These are phyloP conservation scores for Lagodon rhomboides DNA, from an alignment of 2,797 vertebrate genomes.

Conservation along the genomic window DNA sequence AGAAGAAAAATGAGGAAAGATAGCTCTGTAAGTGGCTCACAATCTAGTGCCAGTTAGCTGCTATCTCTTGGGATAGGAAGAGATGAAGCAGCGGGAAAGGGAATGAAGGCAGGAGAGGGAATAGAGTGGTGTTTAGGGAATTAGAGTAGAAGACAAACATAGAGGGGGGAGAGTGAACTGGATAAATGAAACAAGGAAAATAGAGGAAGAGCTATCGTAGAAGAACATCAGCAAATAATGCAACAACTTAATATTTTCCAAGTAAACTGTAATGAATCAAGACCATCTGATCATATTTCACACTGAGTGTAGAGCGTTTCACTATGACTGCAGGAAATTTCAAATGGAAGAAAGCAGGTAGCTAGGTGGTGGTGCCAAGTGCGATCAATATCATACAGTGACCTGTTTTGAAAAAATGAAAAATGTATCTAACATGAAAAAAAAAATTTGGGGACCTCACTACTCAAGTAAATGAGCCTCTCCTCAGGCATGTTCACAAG, in stretches of 20 bases:
- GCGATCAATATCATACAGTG: no score
- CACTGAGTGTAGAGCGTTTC: not conserved
- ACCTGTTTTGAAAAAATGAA: no score
- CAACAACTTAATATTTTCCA: not conserved
- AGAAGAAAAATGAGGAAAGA: conserved; percentile 29
- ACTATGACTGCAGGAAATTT: not conserved
- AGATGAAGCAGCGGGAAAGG: conserved; percentile 7
- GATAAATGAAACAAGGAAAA: not conserved
- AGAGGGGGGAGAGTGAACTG: not conserved
- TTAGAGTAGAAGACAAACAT: conserved; percentile 18
- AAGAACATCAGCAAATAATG: not conserved
- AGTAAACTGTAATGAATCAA: not conserved
- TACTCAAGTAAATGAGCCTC: no score
- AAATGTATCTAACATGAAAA: no score
- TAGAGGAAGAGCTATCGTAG: not conserved
- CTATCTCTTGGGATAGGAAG: conserved; percentile 19
- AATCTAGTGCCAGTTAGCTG: conserved; percentile 30
- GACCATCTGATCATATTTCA: not conserved
- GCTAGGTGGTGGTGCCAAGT: not conserved
- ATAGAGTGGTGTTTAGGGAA: conserved; percentile 16
- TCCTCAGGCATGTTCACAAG: no score
- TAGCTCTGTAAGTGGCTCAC: conserved; percentile 26
- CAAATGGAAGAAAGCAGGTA: not conserved
- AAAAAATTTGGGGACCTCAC: no score
- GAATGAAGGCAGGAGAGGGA: conserved; percentile 7